phyloP scores from a whole-genome alignment of 2,797 vertebrate genomes.

The Oryzias dopingdopingensis region DNA sequence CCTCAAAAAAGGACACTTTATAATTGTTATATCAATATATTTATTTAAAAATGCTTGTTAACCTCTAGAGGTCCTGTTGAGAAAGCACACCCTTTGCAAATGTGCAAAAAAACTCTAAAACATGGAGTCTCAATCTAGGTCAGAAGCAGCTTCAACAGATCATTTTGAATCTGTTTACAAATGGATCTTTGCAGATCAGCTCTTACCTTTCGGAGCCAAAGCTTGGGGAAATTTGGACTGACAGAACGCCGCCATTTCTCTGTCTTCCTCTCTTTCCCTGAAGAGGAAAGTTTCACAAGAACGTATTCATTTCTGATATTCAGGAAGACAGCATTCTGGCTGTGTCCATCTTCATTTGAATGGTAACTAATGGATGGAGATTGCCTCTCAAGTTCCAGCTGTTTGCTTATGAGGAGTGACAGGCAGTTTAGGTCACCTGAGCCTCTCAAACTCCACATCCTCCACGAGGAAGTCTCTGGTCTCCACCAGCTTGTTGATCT shows the following conservation, averaged over 20 bases:
- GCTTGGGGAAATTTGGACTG: constrained; percentile 80
- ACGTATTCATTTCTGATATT: too few species aligned
- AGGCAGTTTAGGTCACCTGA: constrained; percentile 75
- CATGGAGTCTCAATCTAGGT: too few species aligned
- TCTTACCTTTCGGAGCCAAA: constrained; percentile 73
- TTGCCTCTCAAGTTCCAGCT: neutral
- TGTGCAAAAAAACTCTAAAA: too few species aligned
- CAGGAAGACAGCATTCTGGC: too few species aligned
- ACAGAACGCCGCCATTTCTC: constrained; percentile 87
- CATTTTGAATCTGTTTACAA: neutral
- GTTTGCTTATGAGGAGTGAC: constrained; percentile 10
- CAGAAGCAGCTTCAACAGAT: too few species aligned
- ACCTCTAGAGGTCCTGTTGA: too few species aligned
- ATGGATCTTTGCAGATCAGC: neutral
- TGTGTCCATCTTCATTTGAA: neutral
- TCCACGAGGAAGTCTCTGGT: constrained; percentile 91
- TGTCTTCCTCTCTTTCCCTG: constrained; percentile 89
- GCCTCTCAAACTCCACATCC: constrained; percentile 89
- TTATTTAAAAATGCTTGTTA: too few species aligned
- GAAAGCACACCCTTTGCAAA: too few species aligned
- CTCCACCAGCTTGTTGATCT: constrained; percentile 91
- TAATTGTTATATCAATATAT: too few species aligned
- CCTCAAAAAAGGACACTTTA: too few species aligned
- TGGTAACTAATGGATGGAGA: neutral
- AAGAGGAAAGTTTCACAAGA: constrained; percentile 9